Evolutionary conservation across 2,797 vertebrate species (phyloP).

Genomic region (Garrulus glandarius): DNA sequence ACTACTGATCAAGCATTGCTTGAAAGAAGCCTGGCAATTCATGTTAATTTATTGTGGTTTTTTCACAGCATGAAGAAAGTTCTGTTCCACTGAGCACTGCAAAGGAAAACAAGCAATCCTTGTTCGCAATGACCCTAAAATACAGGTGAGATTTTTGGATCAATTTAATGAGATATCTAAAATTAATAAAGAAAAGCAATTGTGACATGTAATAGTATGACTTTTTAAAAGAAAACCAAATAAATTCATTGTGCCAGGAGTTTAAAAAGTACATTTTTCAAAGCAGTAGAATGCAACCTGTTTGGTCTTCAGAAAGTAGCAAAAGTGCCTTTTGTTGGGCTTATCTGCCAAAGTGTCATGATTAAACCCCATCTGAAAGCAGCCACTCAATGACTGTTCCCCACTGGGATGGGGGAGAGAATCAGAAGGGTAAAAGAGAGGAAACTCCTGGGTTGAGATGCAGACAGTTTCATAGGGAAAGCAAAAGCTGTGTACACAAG

Average conservation of each 20-base stretch:
- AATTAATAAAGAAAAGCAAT: neutral
- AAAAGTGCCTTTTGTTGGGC: neutral
- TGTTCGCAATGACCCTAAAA: neutral
- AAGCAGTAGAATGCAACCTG: neutral
- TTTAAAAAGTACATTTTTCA: neutral
- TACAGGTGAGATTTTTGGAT: neutral
- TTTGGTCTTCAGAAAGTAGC: neutral
- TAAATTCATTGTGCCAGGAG: neutral
- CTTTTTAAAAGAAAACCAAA: neutral
- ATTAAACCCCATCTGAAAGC: neutral
- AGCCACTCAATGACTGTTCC: neutral
- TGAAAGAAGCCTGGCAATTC: neutral
- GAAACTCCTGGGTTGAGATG: neutral
- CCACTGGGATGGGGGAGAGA: neutral
- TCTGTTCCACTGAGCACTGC: neutral
- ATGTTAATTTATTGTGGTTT: neutral
- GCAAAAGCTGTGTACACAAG: neutral
- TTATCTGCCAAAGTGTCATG: neutral
- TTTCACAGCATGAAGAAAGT: neutral
- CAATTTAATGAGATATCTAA: neutral
- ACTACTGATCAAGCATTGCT: neutral
- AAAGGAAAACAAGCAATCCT: neutral
- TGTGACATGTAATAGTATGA: neutral
- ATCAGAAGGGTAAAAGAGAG: neutral
- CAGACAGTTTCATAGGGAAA: neutral